Base-by-base conservation (phyloP, 1,140 invertebrate species). In the Carposina sasakii region DNA sequence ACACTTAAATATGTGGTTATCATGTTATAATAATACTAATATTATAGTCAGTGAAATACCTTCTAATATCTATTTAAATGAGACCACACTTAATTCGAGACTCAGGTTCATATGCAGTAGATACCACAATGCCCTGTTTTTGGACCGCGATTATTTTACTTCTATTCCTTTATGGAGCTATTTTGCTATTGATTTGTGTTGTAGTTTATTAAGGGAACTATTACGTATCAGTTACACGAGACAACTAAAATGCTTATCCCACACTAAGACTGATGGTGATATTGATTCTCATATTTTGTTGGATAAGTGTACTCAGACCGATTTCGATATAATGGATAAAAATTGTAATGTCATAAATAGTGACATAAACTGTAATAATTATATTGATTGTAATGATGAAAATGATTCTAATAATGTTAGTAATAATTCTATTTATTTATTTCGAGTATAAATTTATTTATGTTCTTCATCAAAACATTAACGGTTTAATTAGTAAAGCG, bases 401-500 rank as follows among this genome's bases (percentile, higher is more conserved):
- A 33, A 3, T 10, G n/a, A 10, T 33, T 3, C 6, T 33, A 33
- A 33, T 33, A 33, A 33, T 33, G 10, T 33, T 33, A 10, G 31
- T 33, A 33, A 33, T n/a, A 3, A 33, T 33, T n/a, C 6, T 3
- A 33, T 8, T 33, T 4, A 6, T 33, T 33, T 15, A 8, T 6
- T n/a, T 33, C 4, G 15, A 4, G 4, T 33, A 33, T 33, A 4
- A n/a, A n/a, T 3, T 22, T 2, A 26, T 43, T 16, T 19, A 26
- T 15, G 17, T 43, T 30, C n/a, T 43, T 16, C 40, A 43, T 16
- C 40, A 43, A 19, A 43, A 43, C n/a, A 43, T 43, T 28, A 17
- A 26, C 17, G 40, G 40, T 6, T 15, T 43, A 15, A 26, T 43
- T 26, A 43, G 19, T 26, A 43, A 43, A 16, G 22, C 40, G 1